Conservation (phyloP, 2,888 invertebrate species). For the Diarsia mendica region DNA sequence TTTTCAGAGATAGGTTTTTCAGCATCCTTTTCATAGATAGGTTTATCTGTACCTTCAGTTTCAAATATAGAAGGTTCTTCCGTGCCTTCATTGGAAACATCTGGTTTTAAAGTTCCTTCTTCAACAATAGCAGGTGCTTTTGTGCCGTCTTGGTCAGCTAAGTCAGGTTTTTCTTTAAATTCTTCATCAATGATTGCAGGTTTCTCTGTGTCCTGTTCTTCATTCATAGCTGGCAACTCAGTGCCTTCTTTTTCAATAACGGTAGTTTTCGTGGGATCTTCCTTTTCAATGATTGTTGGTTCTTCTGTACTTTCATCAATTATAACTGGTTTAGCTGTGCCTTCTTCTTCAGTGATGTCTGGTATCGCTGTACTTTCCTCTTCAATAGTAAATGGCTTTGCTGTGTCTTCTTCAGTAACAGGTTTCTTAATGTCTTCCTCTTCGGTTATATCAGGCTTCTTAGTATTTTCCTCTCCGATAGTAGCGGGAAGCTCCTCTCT, state of each 20-base stretch:
- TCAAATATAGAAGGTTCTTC: constrained; percentile 10
- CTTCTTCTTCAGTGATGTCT: constrained; percentile 17
- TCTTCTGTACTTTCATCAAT: constrained; percentile 43
- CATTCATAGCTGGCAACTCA: constrained; percentile 8
- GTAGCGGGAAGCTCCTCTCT: constrained; percentile 27
- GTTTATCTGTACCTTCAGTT: constrained; percentile 22
- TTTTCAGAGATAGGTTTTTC: constrained; percentile 20
- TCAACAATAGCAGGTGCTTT: neutral
- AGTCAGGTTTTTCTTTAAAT: constrained; percentile 23
- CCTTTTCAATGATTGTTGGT: constrained; percentile 25
- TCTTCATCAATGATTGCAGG: constrained; percentile 35
- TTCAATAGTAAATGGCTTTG: constrained; percentile 32
- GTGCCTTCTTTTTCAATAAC: constrained; percentile 31
- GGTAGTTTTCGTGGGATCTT: constrained; percentile 8
- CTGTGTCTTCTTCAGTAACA: constrained; percentile 13
- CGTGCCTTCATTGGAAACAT: constrained; percentile 1
- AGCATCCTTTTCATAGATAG: constrained; percentile 1
- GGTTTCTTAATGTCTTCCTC: constrained; percentile 20
- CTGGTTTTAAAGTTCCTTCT: constrained; percentile 23
- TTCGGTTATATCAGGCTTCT: constrained; percentile 15
- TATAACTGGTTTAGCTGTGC: constrained; percentile 36
- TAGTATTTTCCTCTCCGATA: constrained; percentile 18
- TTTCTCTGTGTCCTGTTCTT: constrained; percentile 30
- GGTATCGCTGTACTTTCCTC: constrained; percentile 40
- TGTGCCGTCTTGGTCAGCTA: constrained; percentile 19